Base-by-base conservation (phyloP, 2,797 vertebrate species). In the Cephalopachus bancanus region DNA sequence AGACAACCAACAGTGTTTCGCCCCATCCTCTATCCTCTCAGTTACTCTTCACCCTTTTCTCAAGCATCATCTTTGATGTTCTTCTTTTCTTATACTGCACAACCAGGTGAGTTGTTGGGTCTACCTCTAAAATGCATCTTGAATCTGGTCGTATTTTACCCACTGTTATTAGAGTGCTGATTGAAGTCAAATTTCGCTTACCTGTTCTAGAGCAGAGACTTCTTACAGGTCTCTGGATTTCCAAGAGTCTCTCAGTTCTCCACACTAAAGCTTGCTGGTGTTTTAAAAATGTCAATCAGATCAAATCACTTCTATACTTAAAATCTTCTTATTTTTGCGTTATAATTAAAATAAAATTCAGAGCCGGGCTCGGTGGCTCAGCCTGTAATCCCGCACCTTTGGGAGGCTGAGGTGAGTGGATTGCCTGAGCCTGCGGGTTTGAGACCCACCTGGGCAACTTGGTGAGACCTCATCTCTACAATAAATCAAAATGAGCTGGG, bases 331-430 rank as follows among this genome's bases (percentile, higher is more conserved):
- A 26, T 28, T 86, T 44, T 22, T 89, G 53, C 20, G 69, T 89
- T 89, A 2, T 72, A 94, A 75, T 85, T 85, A 89, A 51, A 85
- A 89, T 44, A 44, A 76, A 83, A 49, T 80, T 90, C 1, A 71
- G 85, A 93, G 37, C 37, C 3, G 37, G 37, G 37, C 37, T 37
- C 37, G 3, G 37, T 37, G 37, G 2, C 37, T 37, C 37, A 37
- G 37, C 37, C 37, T 37, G 37, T 37, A 37, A 37, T 37, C 37
- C 37, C 37, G 3, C 37, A 3, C 37, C 37, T 37, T 37, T 37
- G 37, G 37, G 37, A 37, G 37, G 37, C 37, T 37, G 37, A 37
- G 37, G 37, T 37, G 37, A 37, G 37, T 37, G 37, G 37, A 37
- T 37, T 37, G 37, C 37, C 37, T 37, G 37, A 37, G 37, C 37